Evolutionary conservation across 2,113 vertebrate genomes (phyloP).

Genomic region (Spea multiplicata): DNA sequence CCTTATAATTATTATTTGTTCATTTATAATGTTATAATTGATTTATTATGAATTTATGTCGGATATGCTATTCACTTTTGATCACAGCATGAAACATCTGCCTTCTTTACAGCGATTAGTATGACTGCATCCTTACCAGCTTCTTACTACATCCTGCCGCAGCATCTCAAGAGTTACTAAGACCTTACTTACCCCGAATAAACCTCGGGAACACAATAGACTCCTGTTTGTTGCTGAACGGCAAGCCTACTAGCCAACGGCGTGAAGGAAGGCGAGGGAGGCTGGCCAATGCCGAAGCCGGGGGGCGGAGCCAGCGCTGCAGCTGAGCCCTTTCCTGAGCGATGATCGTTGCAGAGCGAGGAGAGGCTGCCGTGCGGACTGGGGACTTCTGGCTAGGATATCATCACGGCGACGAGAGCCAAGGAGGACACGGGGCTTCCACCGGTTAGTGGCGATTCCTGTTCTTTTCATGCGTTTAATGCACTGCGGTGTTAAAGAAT

Average conservation of each 20-base stretch:
- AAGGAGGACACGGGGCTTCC: background rate
- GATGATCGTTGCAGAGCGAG: background rate
- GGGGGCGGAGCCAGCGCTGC: conserved; percentile 32
- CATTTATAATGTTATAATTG: too few species aligned
- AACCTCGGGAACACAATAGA: conserved; percentile 38
- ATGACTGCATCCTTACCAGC: too few species aligned
- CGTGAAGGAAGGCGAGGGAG: background rate
- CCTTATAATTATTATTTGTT: too few species aligned
- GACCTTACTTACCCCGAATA: conserved; percentile 29
- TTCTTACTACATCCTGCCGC: background rate
- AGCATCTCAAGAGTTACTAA: conserved; percentile 23
- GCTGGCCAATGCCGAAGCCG: background rate
- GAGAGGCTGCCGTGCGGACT: background rate
- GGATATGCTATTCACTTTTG: too few species aligned
- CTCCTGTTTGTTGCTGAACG: conserved; percentile 17
- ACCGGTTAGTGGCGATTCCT: background rate
- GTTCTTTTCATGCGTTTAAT: too few species aligned
- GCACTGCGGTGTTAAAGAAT: conserved; percentile 16
- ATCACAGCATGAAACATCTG: too few species aligned
- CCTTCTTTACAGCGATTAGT: too few species aligned
- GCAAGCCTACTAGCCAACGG: background rate
- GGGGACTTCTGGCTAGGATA: background rate
- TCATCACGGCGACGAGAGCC: background rate
- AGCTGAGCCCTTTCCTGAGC: conserved; percentile 12
- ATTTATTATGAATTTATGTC: too few species aligned